Evolutionary conservation across 2,797 vertebrate genomes (phyloP), one percentile per base, ranked within the genome.

Genomic region (Pelochelys cantorii): DNA sequence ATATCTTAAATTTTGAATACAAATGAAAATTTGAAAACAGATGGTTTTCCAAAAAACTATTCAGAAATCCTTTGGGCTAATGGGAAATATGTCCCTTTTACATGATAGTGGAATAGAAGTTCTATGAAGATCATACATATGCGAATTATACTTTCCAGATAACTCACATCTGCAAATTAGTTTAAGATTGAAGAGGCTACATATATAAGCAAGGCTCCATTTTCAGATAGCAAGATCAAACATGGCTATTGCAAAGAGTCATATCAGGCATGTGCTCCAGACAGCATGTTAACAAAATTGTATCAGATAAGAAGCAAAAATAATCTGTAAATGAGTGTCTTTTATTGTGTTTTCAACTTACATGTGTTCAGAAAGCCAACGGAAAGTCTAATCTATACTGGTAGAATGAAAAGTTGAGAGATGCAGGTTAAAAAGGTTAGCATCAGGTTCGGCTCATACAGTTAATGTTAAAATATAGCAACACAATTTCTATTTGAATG

Each of bases 381-480:
- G 34, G 52, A 77, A 81, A 42, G 57, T 90, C 65, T 87, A 55
- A 60, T 87, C 80, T 78, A 7, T 90, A n/a, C 27, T n/a, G 52
- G 48, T 29, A 27, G n/a, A 90, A 81, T 53, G 27, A 83, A 86
- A 86, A 91, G 52, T 75, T 60, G 31, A 84, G 7, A 6, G 81
- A 89, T 20, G 34, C 12, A 78, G 23, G 27, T 60, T 56, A 84
- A 42, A 89, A 83, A 59, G 81, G 17, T 14, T 59, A 88, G 53
- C 77, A 90, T 7, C 27, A 75, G 75, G 78, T 62, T 86, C 82
- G 57, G 60, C 81, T 54, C 34, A 78, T 94, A 78, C 8, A 84
- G 11, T 88, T 84, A 82, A 5, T 85, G 31, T 62, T 79, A 88
- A 93, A 84, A 79, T 80, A 29, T 81, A 85, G 11, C 29, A 79